Conservation (phyloP, 2,888 invertebrate genomes). For the Mechanitis messenoides region DNA sequence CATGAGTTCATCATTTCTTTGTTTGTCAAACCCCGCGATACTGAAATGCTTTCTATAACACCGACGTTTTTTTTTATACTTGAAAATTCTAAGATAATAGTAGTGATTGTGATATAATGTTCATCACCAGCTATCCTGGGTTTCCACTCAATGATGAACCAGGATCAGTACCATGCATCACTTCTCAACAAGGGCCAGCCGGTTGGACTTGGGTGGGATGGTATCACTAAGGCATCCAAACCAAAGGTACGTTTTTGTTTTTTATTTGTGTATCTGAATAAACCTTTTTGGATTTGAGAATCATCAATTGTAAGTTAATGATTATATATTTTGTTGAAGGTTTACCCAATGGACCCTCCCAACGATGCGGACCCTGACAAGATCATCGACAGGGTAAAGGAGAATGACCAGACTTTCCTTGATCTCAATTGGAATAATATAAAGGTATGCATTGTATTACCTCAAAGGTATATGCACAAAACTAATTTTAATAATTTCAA, state of each 20-base stretch:
- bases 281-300: background rate
- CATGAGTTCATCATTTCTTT: too few relatives aligned
- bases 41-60: too few relatives aligned
- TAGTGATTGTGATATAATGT: background rate
- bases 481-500: too few relatives aligned
- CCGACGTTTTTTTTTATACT: too few relatives aligned
- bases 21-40: too few relatives aligned
- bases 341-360: slow-evolving; percentile 95
- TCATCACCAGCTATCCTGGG: slow-evolving; percentile 91
- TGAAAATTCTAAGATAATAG: background rate
- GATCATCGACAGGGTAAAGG: slow-evolving; percentile 91
- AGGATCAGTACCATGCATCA: slow-evolving; percentile 99
- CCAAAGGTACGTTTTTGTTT: slow-evolving; percentile 75
- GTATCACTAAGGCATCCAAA: slow-evolving; percentile 95
- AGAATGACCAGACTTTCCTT: slow-evolving; percentile 90
- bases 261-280: background rate
- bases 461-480: too few relatives aligned
- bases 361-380: slow-evolving; percentile 97
- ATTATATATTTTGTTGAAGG: slow-evolving; percentile 39
- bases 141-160: slow-evolving; percentile 99
- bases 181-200: slow-evolving; percentile 94
- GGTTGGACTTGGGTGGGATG: slow-evolving; percentile 93
- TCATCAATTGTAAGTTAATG: background rate
- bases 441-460: slow-evolving; percentile 79
- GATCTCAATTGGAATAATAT: slow-evolving; percentile 99